A percentile compares a stretch with the other conserved stretches of the same genome.
These are phyloP conservation scores for Dioctria linearis DNA, from an alignment of 2,888 invertebrate species.

Conservation along the genomic window DNA sequence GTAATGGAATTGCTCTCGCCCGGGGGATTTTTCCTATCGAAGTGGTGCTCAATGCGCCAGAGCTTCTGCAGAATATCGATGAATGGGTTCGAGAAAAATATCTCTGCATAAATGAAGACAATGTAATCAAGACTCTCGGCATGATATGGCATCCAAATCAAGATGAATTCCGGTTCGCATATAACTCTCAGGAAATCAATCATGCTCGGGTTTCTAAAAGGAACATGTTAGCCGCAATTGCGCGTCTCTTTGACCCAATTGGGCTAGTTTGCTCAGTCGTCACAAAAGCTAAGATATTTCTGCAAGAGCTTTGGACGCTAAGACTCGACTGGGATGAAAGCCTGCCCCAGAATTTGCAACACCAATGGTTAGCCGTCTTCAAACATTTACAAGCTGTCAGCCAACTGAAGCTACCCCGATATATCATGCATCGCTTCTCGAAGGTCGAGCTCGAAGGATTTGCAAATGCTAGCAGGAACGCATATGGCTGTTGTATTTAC, in stretches of 20 bases:
- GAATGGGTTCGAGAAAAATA: background rate
- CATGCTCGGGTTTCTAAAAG: background rate
- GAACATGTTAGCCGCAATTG: constrained; percentile 19
- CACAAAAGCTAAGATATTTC: constrained; percentile 7
- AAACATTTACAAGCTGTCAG: background rate
- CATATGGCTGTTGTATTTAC: constrained; percentile 39
- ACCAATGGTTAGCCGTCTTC: background rate
- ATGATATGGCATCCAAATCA: background rate
- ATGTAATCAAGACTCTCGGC: background rate
- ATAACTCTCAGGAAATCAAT: constrained; percentile 6
- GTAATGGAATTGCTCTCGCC: background rate
- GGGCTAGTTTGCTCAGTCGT: constrained; percentile 30
- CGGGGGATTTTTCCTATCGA: background rate
- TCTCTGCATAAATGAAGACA: background rate
- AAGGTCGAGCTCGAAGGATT: constrained; percentile 49
- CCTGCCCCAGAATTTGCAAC: background rate
- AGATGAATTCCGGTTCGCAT: background rate
- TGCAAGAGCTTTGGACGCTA: background rate
- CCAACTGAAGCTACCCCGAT: background rate
- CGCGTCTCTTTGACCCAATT: constrained; percentile 34
- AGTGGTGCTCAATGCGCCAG: constrained; percentile 17
- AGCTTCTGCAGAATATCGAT: background rate
- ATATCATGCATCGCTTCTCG: background rate
- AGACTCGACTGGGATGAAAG: background rate
- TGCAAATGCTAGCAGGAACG: constrained; percentile 51